A percentile compares a stretch with the other conserved stretches of the same genome.
Conservation (phyloP, 2,797 vertebrate genomes). For the Galaxias olidus region DNA sequence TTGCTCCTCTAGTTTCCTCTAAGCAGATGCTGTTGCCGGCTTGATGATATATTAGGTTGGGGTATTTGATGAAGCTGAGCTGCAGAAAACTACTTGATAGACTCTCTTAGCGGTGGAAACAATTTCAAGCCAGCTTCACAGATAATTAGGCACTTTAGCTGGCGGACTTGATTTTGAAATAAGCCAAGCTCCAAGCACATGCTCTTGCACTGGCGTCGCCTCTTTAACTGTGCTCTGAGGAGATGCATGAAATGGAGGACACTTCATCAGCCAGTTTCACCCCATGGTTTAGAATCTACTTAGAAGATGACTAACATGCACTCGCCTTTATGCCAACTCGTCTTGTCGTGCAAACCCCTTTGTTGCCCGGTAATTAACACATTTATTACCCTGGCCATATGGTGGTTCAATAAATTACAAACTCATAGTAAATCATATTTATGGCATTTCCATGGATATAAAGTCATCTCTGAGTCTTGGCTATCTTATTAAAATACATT, state of each 20-base stretch:
- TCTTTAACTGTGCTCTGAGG: conserved; percentile 27
- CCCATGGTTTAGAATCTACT: conserved; percentile 24
- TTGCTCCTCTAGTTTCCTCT: conserved; percentile 26
- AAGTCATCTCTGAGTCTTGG: too few relatives aligned
- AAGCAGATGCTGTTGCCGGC: conserved; percentile 37
- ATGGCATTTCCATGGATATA: too few relatives aligned
- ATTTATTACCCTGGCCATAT: too few relatives aligned
- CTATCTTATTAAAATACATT: too few relatives aligned
- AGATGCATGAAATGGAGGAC: not conserved
- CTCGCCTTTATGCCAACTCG: not conserved
- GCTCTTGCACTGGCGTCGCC: conserved; percentile 25
- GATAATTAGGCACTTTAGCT: conserved; percentile 74
- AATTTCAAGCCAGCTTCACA: conserved; percentile 73
- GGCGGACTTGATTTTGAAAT: conserved; percentile 62
- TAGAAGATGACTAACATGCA: conserved; percentile 1
- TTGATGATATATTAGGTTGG: conserved; percentile 72
- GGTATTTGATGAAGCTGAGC: conserved; percentile 65
- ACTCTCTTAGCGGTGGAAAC: conserved; percentile 66
- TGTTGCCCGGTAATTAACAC: too few relatives aligned
- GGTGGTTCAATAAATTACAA: too few relatives aligned
- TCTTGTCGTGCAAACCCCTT: not conserved
- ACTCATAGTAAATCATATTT: too few relatives aligned
- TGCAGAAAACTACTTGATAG: conserved; percentile 60
- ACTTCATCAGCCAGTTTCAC: conserved; percentile 2
- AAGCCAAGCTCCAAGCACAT: conserved; percentile 46